phyloP scores from a whole-genome alignment of 2,113 vertebrate species.

The Carettochelys insculpta region DNA sequence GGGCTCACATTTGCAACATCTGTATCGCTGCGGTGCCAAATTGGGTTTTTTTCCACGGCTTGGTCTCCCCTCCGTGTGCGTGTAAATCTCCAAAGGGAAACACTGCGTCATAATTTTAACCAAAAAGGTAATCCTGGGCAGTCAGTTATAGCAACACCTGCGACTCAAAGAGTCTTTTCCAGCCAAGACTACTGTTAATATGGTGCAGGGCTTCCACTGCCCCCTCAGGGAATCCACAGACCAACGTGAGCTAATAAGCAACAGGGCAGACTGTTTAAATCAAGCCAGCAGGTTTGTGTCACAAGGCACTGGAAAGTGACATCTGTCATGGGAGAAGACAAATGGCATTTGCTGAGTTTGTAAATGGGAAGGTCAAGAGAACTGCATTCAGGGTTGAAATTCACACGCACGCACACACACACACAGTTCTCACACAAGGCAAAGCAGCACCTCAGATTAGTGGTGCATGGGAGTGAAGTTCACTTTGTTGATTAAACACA shows the following conservation, averaged over 20 bases:
- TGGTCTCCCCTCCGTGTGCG: not conserved
- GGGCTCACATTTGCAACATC: slow-evolving; percentile 19
- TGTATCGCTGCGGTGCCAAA: slow-evolving; percentile 12
- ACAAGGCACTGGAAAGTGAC: rapidly evolving
- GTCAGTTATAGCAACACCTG: slow-evolving; percentile 20
- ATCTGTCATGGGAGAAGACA: rapidly evolving
- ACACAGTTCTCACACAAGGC: not conserved
- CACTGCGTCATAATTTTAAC: not conserved
- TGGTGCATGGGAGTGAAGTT: not conserved
- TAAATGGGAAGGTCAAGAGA: not conserved
- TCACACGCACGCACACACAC: rapidly evolving
- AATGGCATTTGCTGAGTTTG: rapidly evolving
- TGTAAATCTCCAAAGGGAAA: slow-evolving; percentile 46
- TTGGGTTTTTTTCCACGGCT: not conserved
- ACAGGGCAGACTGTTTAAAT: rapidly evolving
- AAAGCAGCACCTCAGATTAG: not conserved
- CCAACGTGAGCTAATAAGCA: not conserved
- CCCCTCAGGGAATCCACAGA: not conserved
- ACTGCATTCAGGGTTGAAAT: not conserved
- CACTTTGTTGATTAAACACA: not conserved
- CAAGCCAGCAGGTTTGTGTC: not conserved
- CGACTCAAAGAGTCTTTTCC: rapidly evolving
- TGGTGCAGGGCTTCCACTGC: not conserved
- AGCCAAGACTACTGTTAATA: not conserved
- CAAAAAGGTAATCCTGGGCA: not conserved